A percentile compares a stretch with the other conserved stretches of the same genome.
Conservation (phyloP, 1,140 invertebrate genomes). For the Eriocheir sinensis region DNA sequence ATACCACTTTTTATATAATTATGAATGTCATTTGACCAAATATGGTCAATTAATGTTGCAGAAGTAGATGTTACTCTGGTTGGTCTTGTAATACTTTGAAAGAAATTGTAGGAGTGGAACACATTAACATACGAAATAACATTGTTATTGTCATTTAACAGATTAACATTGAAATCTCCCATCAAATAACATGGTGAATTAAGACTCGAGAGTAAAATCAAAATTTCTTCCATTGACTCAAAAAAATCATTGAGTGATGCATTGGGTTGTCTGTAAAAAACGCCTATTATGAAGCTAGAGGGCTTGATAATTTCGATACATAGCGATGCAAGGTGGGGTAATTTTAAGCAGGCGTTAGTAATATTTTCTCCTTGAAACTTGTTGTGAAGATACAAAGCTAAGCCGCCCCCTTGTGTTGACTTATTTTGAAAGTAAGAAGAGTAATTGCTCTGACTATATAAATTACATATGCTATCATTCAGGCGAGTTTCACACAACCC, state of each 20-base stretch:
- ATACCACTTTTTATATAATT: slow-evolving; percentile 30
- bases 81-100: neutral
- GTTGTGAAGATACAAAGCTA: slow-evolving; percentile 16
- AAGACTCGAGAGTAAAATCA: neutral
- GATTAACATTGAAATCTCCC: neutral
- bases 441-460: neutral
- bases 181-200: neutral
- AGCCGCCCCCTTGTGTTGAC: neutral
- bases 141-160: neutral
- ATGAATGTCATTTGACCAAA: slow-evolving; percentile 18
- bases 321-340: neutral
- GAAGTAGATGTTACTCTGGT: neutral
- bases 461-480: neutral
- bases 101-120: neutral
- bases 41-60: neutral
- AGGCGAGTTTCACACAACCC: slow-evolving; percentile 31
- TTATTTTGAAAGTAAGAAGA: neutral
- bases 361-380: neutral
- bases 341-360: neutral
- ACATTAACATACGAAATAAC: too few relatives aligned
- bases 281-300: neutral
- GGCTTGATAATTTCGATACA: neutral
- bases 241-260: slow-evolving; percentile 12
- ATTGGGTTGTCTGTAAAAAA: neutral
- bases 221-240: neutral